Percentiles rank a stretch among this genome's conserved stretches.
These are phyloP conservation scores for Phoeniculus purpureus DNA, from an alignment of 2,797 vertebrate genomes.

Conservation along the genomic window DNA sequence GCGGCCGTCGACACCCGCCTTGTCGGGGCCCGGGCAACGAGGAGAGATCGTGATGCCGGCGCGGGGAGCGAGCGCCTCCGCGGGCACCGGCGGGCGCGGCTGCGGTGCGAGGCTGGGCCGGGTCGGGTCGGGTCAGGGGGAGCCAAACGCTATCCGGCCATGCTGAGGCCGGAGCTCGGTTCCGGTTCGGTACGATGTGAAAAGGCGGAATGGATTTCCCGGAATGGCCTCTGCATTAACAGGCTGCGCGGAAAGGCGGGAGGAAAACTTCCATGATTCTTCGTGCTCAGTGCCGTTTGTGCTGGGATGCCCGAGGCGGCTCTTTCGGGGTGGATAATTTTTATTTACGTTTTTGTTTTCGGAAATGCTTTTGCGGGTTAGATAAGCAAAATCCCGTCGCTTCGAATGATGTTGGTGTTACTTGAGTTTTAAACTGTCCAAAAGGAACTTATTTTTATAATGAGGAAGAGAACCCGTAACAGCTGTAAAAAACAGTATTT, in stretches of 20 bases:
- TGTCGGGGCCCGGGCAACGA: not conserved
- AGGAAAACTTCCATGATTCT: fast-evolving
- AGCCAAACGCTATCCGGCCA: too few species aligned
- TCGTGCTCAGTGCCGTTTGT: fast-evolving
- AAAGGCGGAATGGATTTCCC: not conserved
- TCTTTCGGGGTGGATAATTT: fast-evolving
- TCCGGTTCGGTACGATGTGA: not conserved
- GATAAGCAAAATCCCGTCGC: fast-evolving
- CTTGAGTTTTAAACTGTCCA: fast-evolving
- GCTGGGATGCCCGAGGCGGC: too few species aligned
- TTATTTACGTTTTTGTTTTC: not conserved
- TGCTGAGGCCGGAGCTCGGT: not conserved
- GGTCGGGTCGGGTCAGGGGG: not conserved
- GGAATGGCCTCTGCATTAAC: fast-evolving
- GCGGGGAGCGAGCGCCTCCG: not conserved
- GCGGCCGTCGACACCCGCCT: too few species aligned
- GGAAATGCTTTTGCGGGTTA: not conserved
- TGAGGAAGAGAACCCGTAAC: fast-evolving
- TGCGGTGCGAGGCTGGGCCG: not conserved
- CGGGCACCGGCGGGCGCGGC: not conserved
- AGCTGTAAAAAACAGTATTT: fast-evolving
- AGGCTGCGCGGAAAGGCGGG: not conserved
- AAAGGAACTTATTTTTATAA: too few species aligned
- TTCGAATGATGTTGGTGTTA: not conserved
- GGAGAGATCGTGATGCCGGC: not conserved